Percentiles rank a stretch among this genome's conserved stretches.
Evolutionary conservation across 2,888 invertebrate species (phyloP).

Genomic region (Paralinhomoeus sp.): DNA sequence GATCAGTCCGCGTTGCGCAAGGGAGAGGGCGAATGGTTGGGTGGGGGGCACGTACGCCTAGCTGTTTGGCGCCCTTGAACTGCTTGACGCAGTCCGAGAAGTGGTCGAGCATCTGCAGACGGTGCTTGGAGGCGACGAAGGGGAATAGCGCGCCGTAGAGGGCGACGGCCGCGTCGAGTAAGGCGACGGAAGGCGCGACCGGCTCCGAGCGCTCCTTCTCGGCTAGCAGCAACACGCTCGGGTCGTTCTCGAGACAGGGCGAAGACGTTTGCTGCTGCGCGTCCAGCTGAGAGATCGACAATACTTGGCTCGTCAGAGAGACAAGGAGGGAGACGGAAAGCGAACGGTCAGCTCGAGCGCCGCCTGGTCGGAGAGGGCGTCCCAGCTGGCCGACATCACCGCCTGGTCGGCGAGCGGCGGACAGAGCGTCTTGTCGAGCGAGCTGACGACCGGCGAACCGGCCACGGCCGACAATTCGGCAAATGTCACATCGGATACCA

Average conservation of each 20-base stretch:
- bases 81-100: slow-evolving; percentile 74
- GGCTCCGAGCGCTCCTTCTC: background rate
- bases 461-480: slow-evolving; percentile 68
- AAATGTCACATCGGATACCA: slow-evolving; percentile 76
- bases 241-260: slow-evolving; percentile 85
- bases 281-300: slow-evolving; percentile 65
- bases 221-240: slow-evolving; percentile 44
- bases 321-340: too few species aligned
- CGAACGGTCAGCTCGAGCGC: too few species aligned
- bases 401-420: slow-evolving; percentile 58
- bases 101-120: slow-evolving; percentile 88
- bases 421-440: slow-evolving; percentile 53
- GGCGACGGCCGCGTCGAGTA: slow-evolving; percentile 75
- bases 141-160: slow-evolving; percentile 72
- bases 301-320: too few species aligned
- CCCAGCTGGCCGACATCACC: slow-evolving; percentile 72
- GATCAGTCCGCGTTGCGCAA: too few species aligned
- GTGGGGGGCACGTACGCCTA: slow-evolving; percentile 42
- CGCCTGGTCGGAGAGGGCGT: slow-evolving; percentile 67
- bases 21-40: too few species aligned
- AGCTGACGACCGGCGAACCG: slow-evolving; percentile 21
- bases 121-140: slow-evolving; percentile 76
- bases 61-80: slow-evolving; percentile 70
- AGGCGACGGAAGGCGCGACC: slow-evolving; percentile 45
- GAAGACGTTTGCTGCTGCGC: slow-evolving; percentile 83